Conservation (phyloP, 2,797 vertebrate genomes). For the Echeneis naucrates region DNA sequence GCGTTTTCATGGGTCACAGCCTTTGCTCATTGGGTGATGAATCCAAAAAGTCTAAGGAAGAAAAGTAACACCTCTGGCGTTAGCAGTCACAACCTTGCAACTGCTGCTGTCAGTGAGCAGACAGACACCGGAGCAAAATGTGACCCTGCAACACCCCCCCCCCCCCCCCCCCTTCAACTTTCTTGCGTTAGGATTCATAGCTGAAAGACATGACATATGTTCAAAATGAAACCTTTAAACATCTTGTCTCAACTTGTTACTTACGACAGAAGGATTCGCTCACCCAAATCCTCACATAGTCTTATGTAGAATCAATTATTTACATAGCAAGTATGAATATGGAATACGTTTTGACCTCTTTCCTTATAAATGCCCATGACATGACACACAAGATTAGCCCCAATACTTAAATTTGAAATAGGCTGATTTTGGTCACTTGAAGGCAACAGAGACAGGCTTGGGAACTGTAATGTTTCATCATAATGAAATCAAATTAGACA, state of each 20-base stretch:
- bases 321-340: not conserved
- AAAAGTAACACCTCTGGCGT: conserved; percentile 83
- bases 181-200: conserved; percentile 73
- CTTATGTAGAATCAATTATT: not conserved
- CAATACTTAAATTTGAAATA: not conserved
- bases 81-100: conserved; percentile 66
- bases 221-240: conserved; percentile 83
- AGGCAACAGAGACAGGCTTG: not conserved
- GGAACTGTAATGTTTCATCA: not conserved
- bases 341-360: not conserved
- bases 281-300: not conserved
- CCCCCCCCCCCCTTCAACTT: conserved; percentile 50
- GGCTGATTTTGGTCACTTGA: not conserved
- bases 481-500: too few species aligned
- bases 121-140: conserved; percentile 73
- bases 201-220: conserved; percentile 82
- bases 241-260: conserved; percentile 81
- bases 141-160: conserved; percentile 61
- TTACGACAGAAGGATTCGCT: conserved; percentile 66
- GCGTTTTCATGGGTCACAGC: conserved; percentile 86
- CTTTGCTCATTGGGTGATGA: conserved; percentile 76
- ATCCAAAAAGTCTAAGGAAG: conserved; percentile 84
- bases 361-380: not conserved
- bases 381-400: not conserved
- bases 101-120: conserved; percentile 67